Percentiles rank a stretch among this genome's conserved stretches.
These are phyloP conservation scores for Peromyscus melanophrys DNA, from an alignment of 2,797 vertebrate species.

Conservation along the genomic window DNA sequence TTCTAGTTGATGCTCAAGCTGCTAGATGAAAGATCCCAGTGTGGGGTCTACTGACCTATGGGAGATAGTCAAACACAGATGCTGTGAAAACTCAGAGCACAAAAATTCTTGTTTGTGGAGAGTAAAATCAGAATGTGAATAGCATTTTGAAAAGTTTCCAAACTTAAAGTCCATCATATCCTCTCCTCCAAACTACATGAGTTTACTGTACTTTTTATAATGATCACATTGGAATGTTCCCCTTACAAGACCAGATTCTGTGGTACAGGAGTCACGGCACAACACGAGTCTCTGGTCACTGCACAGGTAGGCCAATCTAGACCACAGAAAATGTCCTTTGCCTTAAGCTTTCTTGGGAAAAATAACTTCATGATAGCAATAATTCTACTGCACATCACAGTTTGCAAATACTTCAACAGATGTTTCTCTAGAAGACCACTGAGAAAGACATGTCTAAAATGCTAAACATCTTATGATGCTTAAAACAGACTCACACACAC, in stretches of 20 bases:
- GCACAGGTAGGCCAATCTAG: not conserved
- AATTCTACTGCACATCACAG: not conserved
- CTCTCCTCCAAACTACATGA: not conserved
- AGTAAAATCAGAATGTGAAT: not conserved
- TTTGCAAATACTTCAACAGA: conserved; percentile 3
- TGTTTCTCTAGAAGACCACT: not conserved
- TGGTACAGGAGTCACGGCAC: not conserved
- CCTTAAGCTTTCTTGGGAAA: conserved; percentile 4
- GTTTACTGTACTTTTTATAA: not conserved
- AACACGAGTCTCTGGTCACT: not conserved
- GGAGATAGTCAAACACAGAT: not conserved
- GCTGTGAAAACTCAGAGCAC: not conserved
- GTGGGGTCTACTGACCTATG: not conserved
- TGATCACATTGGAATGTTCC: not conserved
- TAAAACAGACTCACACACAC: not conserved
- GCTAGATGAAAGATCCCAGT: not conserved
- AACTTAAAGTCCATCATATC: not conserved
- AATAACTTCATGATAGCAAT: not conserved
- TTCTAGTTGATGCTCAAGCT: not conserved
- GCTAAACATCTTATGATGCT: not conserved
- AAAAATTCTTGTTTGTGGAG: not conserved
- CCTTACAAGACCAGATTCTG: not conserved
- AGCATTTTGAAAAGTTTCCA: not conserved
- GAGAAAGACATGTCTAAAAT: conserved; percentile 4
- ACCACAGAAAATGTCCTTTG: not conserved